Percentiles rank a stretch among this genome's conserved stretches.
These are phyloP conservation scores for Lordiphosa fenestrarum DNA, from an alignment of 2,888 invertebrate genomes.

Conservation along the genomic window DNA sequence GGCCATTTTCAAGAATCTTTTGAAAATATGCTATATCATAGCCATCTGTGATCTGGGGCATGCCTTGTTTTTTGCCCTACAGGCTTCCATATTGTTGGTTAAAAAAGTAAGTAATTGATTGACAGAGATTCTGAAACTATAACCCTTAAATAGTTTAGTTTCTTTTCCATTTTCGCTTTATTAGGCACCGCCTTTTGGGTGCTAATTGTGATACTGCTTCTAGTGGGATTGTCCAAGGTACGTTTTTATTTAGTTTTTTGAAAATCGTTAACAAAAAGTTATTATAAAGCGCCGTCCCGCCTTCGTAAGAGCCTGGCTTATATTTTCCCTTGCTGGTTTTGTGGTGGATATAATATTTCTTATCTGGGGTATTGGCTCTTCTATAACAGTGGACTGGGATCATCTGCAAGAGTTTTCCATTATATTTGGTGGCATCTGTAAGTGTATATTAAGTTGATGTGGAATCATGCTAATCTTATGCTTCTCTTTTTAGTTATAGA, in stretches of 20 bases:
- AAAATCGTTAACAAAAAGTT: background rate
- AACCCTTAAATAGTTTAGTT: slow-evolving; percentile 21
- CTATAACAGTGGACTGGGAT: slow-evolving; percentile 46
- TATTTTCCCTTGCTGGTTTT: slow-evolving; percentile 56
- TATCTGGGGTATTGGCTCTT: slow-evolving; percentile 44
- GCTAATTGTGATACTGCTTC: slow-evolving; percentile 42
- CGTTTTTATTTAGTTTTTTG: background rate
- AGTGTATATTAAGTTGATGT: slow-evolving; percentile 5
- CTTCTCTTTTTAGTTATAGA: slow-evolving; percentile 42
- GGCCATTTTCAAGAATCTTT: slow-evolving; percentile 24
- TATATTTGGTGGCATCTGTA: slow-evolving; percentile 52
- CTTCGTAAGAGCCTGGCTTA: slow-evolving; percentile 47
- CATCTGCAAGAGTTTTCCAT: slow-evolving; percentile 37
- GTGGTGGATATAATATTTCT: slow-evolving; percentile 43
- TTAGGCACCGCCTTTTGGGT: slow-evolving; percentile 56
- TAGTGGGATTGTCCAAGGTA: slow-evolving; percentile 58
- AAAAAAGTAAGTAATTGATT: slow-evolving; percentile 30
- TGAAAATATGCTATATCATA: slow-evolving; percentile 43
- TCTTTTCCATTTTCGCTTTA: slow-evolving; percentile 46
- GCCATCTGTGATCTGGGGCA: slow-evolving; percentile 48
- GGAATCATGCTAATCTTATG: no score
- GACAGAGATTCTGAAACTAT: background rate
- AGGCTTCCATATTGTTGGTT: slow-evolving; percentile 42
- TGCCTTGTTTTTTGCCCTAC: slow-evolving; percentile 50
- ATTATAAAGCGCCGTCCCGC: slow-evolving; percentile 36